These are phyloP conservation scores for Steromphala cineraria DNA, from an alignment of 2,888 invertebrate species.

Conservation along the genomic window DNA sequence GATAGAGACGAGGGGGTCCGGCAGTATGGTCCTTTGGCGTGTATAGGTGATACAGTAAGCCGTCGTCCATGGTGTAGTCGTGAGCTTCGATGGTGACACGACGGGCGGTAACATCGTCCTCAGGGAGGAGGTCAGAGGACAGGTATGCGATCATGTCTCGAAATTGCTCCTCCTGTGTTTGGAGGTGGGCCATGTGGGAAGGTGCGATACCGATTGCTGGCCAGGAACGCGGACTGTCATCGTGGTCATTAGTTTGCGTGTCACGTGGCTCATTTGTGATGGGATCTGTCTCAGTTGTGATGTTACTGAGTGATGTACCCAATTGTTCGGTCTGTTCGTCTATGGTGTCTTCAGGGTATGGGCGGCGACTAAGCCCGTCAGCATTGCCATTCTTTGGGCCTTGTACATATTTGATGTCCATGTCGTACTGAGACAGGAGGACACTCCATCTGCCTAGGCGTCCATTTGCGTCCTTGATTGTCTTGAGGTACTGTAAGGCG, in stretches of 20 bases:
- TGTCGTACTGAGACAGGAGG: constrained; percentile 6
- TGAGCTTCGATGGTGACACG: background rate
- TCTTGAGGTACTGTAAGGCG: constrained; percentile 39
- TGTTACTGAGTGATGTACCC: background rate
- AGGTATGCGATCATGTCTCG: background rate
- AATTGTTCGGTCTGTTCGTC: background rate
- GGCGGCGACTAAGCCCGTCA: constrained; percentile 33
- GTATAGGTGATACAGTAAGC: background rate
- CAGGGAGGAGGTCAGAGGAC: background rate
- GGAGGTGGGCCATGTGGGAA: background rate
- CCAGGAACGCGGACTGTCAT: background rate
- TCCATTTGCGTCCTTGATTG: constrained; percentile 32
- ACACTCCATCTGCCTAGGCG: constrained; percentile 33
- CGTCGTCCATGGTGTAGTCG: background rate
- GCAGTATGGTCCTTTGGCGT: background rate
- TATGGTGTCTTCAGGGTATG: background rate
- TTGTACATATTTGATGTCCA: constrained; percentile 1
- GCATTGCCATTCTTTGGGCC: constrained; percentile 31
- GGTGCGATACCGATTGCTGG: background rate
- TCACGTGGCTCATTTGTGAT: too few species aligned
- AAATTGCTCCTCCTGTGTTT: background rate
- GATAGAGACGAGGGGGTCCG: background rate
- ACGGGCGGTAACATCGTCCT: background rate
- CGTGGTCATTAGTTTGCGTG: too few species aligned
- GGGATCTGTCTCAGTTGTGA: background rate